phyloP scores from a whole-genome alignment of 2,888 invertebrate genomes.

The Folsomia manolachei region DNA sequence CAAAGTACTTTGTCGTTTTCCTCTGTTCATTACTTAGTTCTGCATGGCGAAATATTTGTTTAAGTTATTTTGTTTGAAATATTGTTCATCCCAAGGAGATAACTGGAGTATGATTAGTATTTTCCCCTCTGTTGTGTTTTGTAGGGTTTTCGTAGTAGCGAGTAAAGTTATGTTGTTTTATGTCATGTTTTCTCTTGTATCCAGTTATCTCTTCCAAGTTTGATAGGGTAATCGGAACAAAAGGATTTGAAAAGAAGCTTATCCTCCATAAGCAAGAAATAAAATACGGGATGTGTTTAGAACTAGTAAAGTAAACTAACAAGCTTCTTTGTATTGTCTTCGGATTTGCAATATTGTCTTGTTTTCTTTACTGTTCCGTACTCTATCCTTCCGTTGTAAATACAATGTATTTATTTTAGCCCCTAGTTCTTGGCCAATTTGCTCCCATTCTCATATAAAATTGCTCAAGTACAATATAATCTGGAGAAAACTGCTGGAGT shows the following conservation, averaged over 20 bases:
- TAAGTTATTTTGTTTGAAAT: not conserved
- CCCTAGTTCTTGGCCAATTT: not conserved
- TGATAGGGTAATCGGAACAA: slow-evolving; percentile 7
- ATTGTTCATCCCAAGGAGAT: not conserved
- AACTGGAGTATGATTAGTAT: too few relatives aligned
- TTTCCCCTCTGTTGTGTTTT: too few relatives aligned
- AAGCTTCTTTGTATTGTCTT: slow-evolving; percentile 21
- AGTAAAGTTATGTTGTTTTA: not conserved
- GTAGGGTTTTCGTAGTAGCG: not conserved
- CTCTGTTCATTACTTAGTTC: too few relatives aligned
- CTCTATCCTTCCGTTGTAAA: not conserved
- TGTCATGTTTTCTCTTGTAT: not conserved
- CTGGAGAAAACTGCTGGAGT: not conserved
- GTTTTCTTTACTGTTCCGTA: too few relatives aligned
- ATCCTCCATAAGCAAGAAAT: slow-evolving; percentile 5
- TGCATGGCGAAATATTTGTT: too few relatives aligned
- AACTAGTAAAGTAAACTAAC: not conserved
- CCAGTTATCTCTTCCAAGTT: not conserved
- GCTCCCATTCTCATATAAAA: not conserved
- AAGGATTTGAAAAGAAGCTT: slow-evolving; percentile 3
- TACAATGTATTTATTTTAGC: slow-evolving; percentile 1
- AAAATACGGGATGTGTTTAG: not conserved
- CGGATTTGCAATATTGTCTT: slow-evolving; percentile 29
- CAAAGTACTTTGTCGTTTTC: too few relatives aligned
- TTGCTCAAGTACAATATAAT: not conserved